Conservation (phyloP, 23 tunicate species). For the Ascidia mentula region DNA sequence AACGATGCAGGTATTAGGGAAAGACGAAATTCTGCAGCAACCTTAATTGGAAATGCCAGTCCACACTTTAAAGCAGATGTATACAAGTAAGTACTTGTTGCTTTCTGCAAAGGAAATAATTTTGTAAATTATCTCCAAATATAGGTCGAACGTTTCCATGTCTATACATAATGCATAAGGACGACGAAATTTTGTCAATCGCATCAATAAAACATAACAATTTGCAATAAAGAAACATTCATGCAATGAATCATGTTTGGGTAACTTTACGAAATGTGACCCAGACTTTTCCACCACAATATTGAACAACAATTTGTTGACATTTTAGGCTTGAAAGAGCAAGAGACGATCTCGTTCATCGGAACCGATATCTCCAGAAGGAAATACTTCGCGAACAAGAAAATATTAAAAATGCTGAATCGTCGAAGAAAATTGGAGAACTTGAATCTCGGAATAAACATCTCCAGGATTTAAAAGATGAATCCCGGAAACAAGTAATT, state of each 20-base stretch:
- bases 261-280: too few relatives aligned
- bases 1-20: background rate
- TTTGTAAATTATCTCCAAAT: too few relatives aligned
- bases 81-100: background rate
- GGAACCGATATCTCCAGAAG: slow-evolving; percentile 27
- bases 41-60: background rate
- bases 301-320: too few relatives aligned
- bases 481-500: background rate
- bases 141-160: too few relatives aligned
- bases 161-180: too few relatives aligned
- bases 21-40: background rate
- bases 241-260: too few relatives aligned
- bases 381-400: slow-evolving; percentile 20
- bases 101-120: too few relatives aligned
- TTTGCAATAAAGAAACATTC: too few relatives aligned
- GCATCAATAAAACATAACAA: too few relatives aligned
- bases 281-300: too few relatives aligned
- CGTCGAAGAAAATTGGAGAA: slow-evolving; percentile 16
- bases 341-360: slow-evolving; percentile 18
- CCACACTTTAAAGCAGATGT: background rate
- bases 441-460: slow-evolving; percentile 1
- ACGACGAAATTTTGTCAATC: too few relatives aligned
- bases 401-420: background rate
- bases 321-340: slow-evolving; percentile 17
- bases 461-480: background rate